Conservation (phyloP, 2,113 vertebrate genomes). For the Oncorhynchus keta region DNA sequence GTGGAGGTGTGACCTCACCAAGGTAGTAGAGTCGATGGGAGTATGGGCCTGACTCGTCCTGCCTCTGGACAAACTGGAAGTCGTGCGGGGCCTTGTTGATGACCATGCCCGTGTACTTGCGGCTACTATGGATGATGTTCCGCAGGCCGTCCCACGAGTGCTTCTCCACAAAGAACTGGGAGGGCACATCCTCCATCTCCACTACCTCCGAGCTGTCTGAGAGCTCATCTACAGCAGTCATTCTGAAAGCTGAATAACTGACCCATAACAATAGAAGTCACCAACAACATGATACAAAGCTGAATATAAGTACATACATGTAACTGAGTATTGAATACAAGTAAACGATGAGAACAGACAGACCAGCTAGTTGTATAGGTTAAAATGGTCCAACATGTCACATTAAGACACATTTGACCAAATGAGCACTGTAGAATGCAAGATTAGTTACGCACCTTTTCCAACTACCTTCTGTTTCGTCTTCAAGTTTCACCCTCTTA, state of each 20-base stretch:
- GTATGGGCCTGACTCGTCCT: constrained; percentile 81
- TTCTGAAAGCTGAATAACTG: constrained; percentile 77
- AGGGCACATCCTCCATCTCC: constrained; percentile 81
- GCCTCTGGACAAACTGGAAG: constrained; percentile 90
- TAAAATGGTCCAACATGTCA: constrained; percentile 4
- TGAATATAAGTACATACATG: too few relatives aligned
- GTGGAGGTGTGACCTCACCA: constrained; percentile 70
- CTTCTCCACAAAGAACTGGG: constrained; percentile 88
- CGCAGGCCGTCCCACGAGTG: constrained; percentile 90
- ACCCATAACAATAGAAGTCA: background rate
- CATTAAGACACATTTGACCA: too few relatives aligned
- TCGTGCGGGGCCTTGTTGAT: constrained; percentile 90
- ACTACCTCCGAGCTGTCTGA: constrained; percentile 78
- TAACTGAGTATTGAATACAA: too few relatives aligned
- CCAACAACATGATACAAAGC: too few relatives aligned
- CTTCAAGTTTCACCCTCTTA: constrained; percentile 91
- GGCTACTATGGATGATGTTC: constrained; percentile 90
- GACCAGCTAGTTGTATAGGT: too few relatives aligned
- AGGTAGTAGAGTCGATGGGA: constrained; percentile 93
- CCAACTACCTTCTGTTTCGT: constrained; percentile 77
- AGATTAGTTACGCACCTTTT: constrained; percentile 72
- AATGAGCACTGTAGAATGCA: too few relatives aligned
- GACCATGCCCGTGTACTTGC: constrained; percentile 88
- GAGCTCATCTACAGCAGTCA: constrained; percentile 79
- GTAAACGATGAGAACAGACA: too few relatives aligned